A percentile compares a stretch with the other conserved stretches of the same genome.
Conservation (phyloP, 2,113 vertebrate genomes). For the Halcyon senegalensis region DNA sequence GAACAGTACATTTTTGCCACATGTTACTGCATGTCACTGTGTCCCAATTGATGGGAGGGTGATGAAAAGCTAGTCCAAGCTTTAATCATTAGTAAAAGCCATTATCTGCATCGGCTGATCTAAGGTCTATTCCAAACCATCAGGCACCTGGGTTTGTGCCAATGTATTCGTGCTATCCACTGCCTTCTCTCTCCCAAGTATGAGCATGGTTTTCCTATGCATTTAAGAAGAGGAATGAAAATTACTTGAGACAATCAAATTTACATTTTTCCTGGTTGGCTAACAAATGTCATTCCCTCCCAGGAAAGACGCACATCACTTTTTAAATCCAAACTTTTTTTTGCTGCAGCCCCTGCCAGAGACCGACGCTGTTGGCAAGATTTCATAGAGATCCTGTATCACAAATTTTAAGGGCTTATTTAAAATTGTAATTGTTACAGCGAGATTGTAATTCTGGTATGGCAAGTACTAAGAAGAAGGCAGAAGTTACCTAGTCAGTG, state of each 20-base stretch:
- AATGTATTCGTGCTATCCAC: not conserved
- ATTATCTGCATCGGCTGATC: constrained; percentile 37
- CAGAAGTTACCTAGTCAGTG: constrained; percentile 88
- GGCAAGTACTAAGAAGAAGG: not conserved
- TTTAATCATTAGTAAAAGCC: constrained; percentile 64
- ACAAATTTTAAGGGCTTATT: constrained; percentile 19
- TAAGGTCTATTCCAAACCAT: not conserved
- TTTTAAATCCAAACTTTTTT: not conserved
- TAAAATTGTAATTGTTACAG: constrained; percentile 13
- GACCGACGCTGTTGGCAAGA: not conserved
- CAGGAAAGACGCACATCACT: not conserved
- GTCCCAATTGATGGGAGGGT: constrained; percentile 18
- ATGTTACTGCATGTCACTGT: constrained; percentile 11
- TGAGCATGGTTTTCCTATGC: not conserved
- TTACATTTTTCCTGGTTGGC: not conserved
- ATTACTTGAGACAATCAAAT: not conserved
- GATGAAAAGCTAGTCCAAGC: not conserved
- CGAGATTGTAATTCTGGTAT: not conserved
- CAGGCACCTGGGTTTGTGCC: constrained; percentile 37
- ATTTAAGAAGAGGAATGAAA: not conserved
- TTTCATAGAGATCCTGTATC: not conserved
- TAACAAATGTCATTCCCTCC: not conserved
- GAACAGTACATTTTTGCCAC: not conserved
- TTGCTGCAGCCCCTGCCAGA: not conserved
- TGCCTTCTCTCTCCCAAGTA: not conserved